These are phyloP conservation scores for Amphimallon solstitiale DNA, from an alignment of 2,888 invertebrate genomes.

Conservation along the genomic window DNA sequence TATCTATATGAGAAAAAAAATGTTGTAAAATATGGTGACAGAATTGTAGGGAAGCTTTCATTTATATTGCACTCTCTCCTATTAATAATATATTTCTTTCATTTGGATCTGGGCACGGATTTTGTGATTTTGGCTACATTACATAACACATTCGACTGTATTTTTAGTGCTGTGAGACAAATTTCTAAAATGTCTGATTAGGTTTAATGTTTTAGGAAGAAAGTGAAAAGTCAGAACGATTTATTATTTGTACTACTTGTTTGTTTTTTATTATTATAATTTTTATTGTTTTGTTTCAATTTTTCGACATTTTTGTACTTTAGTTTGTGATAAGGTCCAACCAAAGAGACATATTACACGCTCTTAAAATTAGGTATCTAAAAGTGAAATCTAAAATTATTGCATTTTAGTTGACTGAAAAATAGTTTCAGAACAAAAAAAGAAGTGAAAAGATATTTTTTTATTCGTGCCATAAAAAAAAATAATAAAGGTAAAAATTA, in stretches of 20 bases:
- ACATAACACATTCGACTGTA: conserved; percentile 59
- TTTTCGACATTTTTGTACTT: conserved; percentile 43
- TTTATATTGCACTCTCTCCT: neutral
- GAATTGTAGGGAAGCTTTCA: neutral
- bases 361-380: conserved; percentile 38
- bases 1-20: no score
- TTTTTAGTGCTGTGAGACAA: conserved; percentile 64
- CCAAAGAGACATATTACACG: conserved; percentile 56
- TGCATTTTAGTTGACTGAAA: conserved; percentile 39
- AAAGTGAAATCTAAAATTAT: conserved; percentile 32
- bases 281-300: conserved; percentile 56
- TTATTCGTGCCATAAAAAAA: conserved; percentile 52
- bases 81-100: conserved; percentile 36
- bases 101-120: conserved; percentile 56
- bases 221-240: conserved; percentile 14
- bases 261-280: conserved; percentile 43
- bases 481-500: conserved; percentile 32
- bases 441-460: conserved; percentile 50
- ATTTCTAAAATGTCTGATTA: conserved; percentile 55
- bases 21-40: no score
- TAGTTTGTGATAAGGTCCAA: conserved; percentile 62
- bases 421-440: conserved; percentile 35
- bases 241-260: conserved; percentile 23
- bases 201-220: conserved; percentile 26
- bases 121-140: conserved; percentile 56